Evolutionary conservation across 30 jellyfish, hydroid and myxozoan genomes (phyloP).

Genomic region (Haliclystus octoradiatus): DNA sequence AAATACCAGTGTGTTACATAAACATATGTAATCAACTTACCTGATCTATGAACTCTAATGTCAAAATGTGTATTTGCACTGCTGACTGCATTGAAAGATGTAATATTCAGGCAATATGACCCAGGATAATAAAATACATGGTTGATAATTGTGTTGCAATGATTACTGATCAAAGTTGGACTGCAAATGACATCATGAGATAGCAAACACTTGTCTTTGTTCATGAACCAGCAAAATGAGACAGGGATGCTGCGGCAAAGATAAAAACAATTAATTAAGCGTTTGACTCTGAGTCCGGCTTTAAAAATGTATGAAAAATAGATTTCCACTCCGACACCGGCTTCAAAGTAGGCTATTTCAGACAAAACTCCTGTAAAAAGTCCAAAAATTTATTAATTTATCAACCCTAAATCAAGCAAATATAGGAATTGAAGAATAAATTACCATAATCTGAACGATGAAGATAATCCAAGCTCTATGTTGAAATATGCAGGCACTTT

Average conservation of each 20-base stretch:
- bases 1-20: no score
- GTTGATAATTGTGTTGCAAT: constrained; percentile 30
- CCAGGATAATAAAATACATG: constrained; percentile 43
- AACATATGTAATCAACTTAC: constrained; percentile 11
- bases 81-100: constrained; percentile 53
- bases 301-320: no score
- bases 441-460: no score
- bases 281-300: no score
- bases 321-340: no score
- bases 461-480: no score
- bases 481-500: no score
- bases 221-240: constrained; percentile 62
- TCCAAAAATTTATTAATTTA: no score
- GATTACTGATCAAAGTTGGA: constrained; percentile 42
- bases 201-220: constrained; percentile 40
- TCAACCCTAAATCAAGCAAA: no score
- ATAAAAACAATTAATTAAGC: constrained; percentile 1
- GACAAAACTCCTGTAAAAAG: no score
- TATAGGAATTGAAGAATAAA: no score
- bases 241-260: constrained; percentile 30
- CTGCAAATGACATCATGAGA: constrained; percentile 61
- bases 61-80: constrained; percentile 32
- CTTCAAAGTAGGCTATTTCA: no score
- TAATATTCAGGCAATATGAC: constrained; percentile 42
- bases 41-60: constrained; percentile 24